Evolutionary conservation across 2,888 invertebrate genomes (phyloP).

Genomic region (Eupeodes luniger): DNA sequence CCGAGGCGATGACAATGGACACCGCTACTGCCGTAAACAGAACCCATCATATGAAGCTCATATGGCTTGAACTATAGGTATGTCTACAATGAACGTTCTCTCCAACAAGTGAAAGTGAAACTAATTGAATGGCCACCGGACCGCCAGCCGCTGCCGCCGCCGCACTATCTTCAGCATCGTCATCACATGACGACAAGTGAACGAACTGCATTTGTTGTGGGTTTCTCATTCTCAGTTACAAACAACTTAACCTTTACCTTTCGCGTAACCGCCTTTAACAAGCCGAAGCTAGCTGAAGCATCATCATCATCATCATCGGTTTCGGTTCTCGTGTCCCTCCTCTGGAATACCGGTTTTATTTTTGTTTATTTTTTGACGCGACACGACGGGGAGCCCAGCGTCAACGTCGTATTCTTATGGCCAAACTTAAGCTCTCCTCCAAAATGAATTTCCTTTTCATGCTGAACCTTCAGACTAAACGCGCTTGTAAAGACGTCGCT

Average conservation of each 20-base stretch:
- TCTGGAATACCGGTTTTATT: constrained; percentile 25
- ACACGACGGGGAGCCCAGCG: background rate
- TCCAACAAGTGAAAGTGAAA: constrained; percentile 72
- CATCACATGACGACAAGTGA: constrained; percentile 66
- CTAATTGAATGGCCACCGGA: constrained; percentile 69
- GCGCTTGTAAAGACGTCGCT: background rate
- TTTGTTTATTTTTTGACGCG: background rate
- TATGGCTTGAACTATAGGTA: background rate
- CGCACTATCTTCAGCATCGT: constrained; percentile 30
- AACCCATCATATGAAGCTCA: constrained; percentile 46
- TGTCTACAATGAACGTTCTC: constrained; percentile 44
- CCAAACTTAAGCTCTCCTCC: constrained; percentile 28
- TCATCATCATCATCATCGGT: constrained; percentile 31
- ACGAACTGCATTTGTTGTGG: constrained; percentile 74
- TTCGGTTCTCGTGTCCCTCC: constrained; percentile 36
- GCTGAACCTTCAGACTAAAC: constrained; percentile 31
- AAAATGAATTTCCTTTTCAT: constrained; percentile 51
- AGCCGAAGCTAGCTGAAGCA: background rate
- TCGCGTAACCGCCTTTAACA: constrained; percentile 66
- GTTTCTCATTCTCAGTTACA: constrained; percentile 58
- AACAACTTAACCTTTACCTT: constrained; percentile 76
- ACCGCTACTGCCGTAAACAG: constrained; percentile 47
- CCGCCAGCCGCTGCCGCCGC: no score
- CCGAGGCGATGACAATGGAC: background rate
- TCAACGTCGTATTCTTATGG: background rate